Evolutionary conservation across 1,140 invertebrate genomes (phyloP).

Genomic region (Orussus abietinus): DNA sequence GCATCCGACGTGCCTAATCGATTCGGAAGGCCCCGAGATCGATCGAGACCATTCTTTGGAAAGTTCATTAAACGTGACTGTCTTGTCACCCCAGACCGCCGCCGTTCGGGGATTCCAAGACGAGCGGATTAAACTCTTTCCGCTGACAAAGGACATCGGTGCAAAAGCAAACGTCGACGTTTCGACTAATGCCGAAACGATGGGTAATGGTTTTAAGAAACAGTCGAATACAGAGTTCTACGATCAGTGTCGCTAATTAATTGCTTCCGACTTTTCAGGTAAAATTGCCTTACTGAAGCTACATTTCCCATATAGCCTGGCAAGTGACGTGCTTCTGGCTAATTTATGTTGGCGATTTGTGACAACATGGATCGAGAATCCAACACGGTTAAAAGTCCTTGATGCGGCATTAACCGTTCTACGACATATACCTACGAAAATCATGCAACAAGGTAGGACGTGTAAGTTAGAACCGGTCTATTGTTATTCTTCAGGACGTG

Average conservation of each 20-base stretch:
- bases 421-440: conserved; percentile 58
- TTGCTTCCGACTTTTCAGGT: conserved; percentile 29
- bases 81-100: too few species aligned
- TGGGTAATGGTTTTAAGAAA: conserved; percentile 24
- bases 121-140: conserved; percentile 18
- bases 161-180: conserved; percentile 28
- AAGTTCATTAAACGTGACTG: conserved; percentile 28
- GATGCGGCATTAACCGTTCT: conserved; percentile 57
- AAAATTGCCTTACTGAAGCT: conserved; percentile 56
- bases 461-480: conserved; percentile 3
- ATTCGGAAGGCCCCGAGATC: conserved; percentile 46
- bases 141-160: conserved; percentile 28
- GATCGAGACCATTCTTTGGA: too few species aligned
- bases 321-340: conserved; percentile 70
- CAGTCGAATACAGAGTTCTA: not conserved
- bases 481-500: too few species aligned
- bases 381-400: conserved; percentile 63
- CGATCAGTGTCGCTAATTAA: not conserved
- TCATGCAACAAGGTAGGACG: conserved; percentile 62
- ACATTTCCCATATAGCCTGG: conserved; percentile 83
- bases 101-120: conserved; percentile 26
- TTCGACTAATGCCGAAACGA: conserved; percentile 26
- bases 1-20: conserved; percentile 56
- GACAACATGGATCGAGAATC: conserved; percentile 78
- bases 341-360: conserved; percentile 91